These are phyloP conservation scores for Spondyliosoma cantharus DNA, from an alignment of 2,797 vertebrate species.

Conservation along the genomic window DNA sequence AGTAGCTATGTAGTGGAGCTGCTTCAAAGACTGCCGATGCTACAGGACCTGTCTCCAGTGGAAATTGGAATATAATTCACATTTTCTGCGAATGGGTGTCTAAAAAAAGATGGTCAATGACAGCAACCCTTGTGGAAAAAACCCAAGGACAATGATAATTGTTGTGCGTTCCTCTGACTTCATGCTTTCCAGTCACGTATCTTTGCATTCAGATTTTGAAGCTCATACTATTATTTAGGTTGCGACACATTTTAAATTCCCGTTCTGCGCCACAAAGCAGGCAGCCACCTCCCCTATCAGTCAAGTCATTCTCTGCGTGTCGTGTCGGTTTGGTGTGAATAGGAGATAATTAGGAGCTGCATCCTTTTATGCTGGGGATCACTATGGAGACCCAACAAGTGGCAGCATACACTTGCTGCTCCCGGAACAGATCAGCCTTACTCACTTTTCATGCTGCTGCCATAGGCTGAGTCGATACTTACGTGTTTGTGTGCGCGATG, in stretches of 20 bases:
- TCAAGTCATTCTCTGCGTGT: conserved; percentile 66
- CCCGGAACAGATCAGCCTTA: conserved; percentile 55
- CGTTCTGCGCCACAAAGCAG: conserved; percentile 65
- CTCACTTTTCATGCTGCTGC: conserved; percentile 55
- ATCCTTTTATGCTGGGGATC: conserved; percentile 71
- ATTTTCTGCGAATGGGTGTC: conserved; percentile 14
- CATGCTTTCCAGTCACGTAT: conserved; percentile 10
- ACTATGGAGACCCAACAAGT: conserved; percentile 74
- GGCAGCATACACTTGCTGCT: conserved; percentile 59
- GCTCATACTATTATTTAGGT: conserved; percentile 58
- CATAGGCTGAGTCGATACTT: conserved; percentile 57
- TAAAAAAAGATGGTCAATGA: conserved; percentile 32
- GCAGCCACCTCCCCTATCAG: conserved; percentile 60
- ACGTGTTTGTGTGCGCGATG: conserved; percentile 58
- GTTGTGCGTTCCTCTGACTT: conserved; percentile 20
- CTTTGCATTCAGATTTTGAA: conserved; percentile 34
- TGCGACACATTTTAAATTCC: conserved; percentile 57
- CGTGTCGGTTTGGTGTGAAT: conserved; percentile 66
- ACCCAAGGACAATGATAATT: conserved; percentile 21
- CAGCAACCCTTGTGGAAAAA: background rate
- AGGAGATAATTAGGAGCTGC: conserved; percentile 77
- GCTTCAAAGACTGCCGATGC: conserved; percentile 39
- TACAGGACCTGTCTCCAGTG: conserved; percentile 21
- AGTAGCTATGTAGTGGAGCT: conserved; percentile 14
- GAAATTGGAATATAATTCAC: conserved; percentile 53